These are phyloP conservation scores for Tetramorium parvispinum DNA, from an alignment of 1,140 invertebrate genomes.

Conservation along the genomic window DNA sequence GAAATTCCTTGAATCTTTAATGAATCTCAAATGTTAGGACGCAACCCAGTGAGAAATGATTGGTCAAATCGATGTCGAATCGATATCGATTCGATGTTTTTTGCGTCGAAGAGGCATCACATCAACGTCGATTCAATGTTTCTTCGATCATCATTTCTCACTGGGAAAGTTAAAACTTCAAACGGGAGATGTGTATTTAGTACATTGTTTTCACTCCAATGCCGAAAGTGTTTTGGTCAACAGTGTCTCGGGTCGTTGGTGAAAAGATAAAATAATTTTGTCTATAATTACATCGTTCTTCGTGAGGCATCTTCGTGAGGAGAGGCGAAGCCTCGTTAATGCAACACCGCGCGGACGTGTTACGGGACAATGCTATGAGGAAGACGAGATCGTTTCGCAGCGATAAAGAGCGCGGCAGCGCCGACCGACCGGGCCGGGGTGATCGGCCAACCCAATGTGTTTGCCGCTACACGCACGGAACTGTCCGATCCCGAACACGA, in stretches of 20 bases:
- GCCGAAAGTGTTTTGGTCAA: not conserved
- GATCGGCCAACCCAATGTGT: constrained; percentile 29
- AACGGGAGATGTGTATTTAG: not conserved
- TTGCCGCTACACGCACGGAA: constrained; percentile 32
- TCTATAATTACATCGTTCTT: constrained; percentile 29
- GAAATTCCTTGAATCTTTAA: not conserved
- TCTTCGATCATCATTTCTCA: too few relatives aligned
- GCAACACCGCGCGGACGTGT: constrained; percentile 61
- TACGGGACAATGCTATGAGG: constrained; percentile 72
- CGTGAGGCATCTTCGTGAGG: not conserved
- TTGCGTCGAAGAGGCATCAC: too few relatives aligned
- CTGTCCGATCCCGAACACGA: not conserved
- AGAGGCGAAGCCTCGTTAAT: constrained; percentile 59
- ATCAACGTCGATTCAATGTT: too few relatives aligned
- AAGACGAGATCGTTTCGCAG: constrained; percentile 71
- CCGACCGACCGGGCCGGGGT: constrained; percentile 10
- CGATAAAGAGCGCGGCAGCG: constrained; percentile 62
- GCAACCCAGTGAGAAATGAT: too few relatives aligned
- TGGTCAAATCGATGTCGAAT: too few relatives aligned
- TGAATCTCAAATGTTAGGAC: not conserved
- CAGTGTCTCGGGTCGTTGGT: not conserved
- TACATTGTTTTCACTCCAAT: not conserved
- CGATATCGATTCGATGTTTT: too few relatives aligned
- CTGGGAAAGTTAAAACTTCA: not conserved
- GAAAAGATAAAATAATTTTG: constrained; percentile 42